Percentiles rank a stretch among this genome's conserved stretches.
phyloP scores from a whole-genome alignment of 2,113 vertebrate species.

The Rhipidura dahli region DNA sequence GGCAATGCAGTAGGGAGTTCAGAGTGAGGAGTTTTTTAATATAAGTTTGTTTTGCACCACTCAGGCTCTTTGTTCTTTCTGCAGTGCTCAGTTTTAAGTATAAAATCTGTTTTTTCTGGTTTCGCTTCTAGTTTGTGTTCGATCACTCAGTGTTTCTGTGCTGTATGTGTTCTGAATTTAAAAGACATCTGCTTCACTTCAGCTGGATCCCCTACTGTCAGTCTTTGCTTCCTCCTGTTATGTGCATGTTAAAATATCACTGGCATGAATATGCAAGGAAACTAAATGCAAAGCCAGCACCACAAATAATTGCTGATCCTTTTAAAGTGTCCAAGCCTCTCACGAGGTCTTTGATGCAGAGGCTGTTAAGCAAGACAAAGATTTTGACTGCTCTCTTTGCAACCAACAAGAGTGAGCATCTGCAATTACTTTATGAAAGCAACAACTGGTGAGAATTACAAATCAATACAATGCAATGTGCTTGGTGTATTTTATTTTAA shows the following conservation, averaged over 20 bases:
- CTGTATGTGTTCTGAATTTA: constrained; percentile 52
- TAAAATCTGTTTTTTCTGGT: not conserved
- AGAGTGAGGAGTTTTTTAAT: not conserved
- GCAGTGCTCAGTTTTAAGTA: not conserved
- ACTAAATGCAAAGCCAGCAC: constrained; percentile 28
- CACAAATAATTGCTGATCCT: constrained; percentile 42
- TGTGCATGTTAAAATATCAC: constrained; percentile 21
- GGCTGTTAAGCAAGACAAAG: constrained; percentile 11
- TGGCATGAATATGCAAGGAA: constrained; percentile 51
- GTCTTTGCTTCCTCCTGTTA: constrained; percentile 18
- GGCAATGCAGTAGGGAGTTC: not conserved
- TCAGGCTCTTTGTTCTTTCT: not conserved
- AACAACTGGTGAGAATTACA: constrained; percentile 14
- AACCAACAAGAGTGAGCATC: constrained; percentile 8
- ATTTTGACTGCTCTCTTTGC: constrained; percentile 4
- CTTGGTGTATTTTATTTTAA: constrained; percentile 4
- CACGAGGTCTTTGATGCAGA: constrained; percentile 20
- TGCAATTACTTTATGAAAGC: constrained; percentile 40
- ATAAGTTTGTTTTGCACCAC: not conserved
- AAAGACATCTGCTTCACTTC: constrained; percentile 58
- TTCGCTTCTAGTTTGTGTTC: constrained; percentile 23
- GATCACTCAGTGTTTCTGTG: constrained; percentile 30
- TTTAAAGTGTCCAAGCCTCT: constrained; percentile 37
- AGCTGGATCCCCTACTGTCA: constrained; percentile 38
- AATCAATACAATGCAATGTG: constrained; percentile 28